These are phyloP conservation scores for Phenganax stokvisi DNA, from an alignment of 92 coral and sea anemone genomes.

Conservation along the genomic window DNA sequence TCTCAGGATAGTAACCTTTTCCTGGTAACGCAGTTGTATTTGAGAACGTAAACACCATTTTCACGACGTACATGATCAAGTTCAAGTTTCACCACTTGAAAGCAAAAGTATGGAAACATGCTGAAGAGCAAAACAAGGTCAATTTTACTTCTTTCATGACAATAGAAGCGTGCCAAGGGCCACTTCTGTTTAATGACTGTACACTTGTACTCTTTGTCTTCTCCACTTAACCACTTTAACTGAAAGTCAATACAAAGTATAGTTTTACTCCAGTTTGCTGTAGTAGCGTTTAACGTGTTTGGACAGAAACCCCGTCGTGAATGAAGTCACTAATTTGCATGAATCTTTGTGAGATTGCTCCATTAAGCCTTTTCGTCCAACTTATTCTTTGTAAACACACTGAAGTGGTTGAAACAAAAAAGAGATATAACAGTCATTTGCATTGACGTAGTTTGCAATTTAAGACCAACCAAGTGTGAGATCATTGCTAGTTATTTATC, in stretches of 20 bases:
- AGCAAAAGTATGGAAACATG: not conserved
- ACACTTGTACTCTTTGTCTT: not conserved
- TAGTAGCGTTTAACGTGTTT: not conserved
- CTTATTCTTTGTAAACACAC: conserved; percentile 4
- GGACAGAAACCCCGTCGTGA: not conserved
- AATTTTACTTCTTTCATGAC: not conserved
- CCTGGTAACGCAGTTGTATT: too few species aligned
- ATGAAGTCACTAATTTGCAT: not conserved
- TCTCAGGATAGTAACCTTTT: too few species aligned
- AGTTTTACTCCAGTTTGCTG: not conserved
- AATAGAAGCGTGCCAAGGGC: conserved; percentile 17
- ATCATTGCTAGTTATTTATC: conserved; percentile 7
- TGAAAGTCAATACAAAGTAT: not conserved
- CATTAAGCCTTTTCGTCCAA: not conserved
- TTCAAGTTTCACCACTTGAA: not conserved
- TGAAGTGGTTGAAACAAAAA: conserved; percentile 3
- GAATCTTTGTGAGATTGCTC: conserved; percentile 1
- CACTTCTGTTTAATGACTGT: not conserved
- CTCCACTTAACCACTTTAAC: conserved; percentile 3
- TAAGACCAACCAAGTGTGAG: conserved; percentile 18
- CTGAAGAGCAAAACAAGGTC: not conserved
- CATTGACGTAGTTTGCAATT: conserved; percentile 20
- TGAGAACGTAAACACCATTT: too few species aligned
- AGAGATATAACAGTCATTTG: not conserved
- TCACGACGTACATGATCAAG: not conserved